Conservation (phyloP, 1,140 invertebrate species). For the Drosophila tani region DNA sequence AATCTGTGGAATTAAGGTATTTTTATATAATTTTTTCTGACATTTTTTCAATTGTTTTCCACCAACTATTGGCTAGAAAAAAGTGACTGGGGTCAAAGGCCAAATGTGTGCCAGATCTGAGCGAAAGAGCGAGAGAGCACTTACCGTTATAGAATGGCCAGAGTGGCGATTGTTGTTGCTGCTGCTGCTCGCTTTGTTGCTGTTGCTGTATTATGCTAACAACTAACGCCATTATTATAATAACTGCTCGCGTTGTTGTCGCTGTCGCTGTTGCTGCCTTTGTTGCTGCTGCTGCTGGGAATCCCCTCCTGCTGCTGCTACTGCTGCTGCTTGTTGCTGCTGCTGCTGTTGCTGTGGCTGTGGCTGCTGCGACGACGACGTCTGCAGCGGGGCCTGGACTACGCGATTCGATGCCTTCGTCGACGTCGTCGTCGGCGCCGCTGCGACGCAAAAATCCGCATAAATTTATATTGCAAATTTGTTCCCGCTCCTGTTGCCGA, state of each 20-base stretch:
- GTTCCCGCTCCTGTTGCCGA: slow-evolving; percentile 25
- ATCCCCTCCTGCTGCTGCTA: slow-evolving; percentile 8
- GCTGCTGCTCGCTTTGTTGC: slow-evolving; percentile 27
- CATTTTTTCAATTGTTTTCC: not conserved
- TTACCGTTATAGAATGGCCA: slow-evolving; percentile 74
- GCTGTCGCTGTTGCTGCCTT: slow-evolving; percentile 1
- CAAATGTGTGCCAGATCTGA: slow-evolving; percentile 28
- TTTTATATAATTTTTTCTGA: not conserved
- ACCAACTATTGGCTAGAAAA: not conserved
- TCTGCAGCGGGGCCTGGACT: slow-evolving; percentile 48
- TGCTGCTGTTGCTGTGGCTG: slow-evolving; percentile 5
- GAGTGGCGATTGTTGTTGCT: slow-evolving; percentile 43
- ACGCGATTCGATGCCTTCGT: slow-evolving; percentile 39
- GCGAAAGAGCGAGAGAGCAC: slow-evolving; percentile 34
- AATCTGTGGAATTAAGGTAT: not conserved
- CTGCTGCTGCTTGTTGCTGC: slow-evolving; percentile 14
- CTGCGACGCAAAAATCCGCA: slow-evolving; percentile 53
- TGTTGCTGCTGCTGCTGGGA: slow-evolving; percentile 13
- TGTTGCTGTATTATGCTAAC: slow-evolving; percentile 75
- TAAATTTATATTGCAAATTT: slow-evolving; percentile 67
- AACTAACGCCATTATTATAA: slow-evolving; percentile 77
- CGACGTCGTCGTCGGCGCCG: slow-evolving; percentile 53
- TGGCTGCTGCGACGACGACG: slow-evolving; percentile 22
- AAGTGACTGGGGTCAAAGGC: slow-evolving; percentile 27
- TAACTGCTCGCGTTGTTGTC: slow-evolving; percentile 54